Evolutionary conservation across 2,888 invertebrate species (phyloP).

Genomic region (Coelopa pilipes): DNA sequence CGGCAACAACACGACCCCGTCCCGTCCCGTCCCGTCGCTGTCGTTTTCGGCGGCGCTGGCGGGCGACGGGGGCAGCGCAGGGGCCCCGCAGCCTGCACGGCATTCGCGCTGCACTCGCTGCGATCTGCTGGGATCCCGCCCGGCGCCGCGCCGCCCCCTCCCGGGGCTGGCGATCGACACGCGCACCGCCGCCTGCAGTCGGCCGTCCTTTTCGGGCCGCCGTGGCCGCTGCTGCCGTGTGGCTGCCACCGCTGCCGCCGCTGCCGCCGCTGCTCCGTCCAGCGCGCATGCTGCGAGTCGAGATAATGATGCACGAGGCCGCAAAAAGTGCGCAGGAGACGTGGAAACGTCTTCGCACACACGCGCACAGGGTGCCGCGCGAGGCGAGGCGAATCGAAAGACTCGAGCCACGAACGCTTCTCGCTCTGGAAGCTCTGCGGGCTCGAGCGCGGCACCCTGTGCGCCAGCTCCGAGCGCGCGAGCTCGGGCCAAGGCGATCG

Average conservation of each 20-base stretch:
- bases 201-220: constrained; percentile 28
- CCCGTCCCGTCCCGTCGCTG: no score
- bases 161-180: constrained; percentile 20
- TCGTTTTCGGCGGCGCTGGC: no score
- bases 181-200: constrained; percentile 31
- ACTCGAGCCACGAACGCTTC: constrained; percentile 13
- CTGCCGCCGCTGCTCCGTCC: not conserved
- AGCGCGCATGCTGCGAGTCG: constrained; percentile 24
- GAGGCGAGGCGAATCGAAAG: not conserved
- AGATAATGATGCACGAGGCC: constrained; percentile 33
- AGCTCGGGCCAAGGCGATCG: not conserved
- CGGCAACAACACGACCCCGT: constrained; percentile 10
- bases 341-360: not conserved
- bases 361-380: constrained; percentile 25
- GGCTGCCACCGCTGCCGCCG: not conserved
- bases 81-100: not conserved
- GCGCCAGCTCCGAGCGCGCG: not conserved
- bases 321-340: constrained; percentile 5
- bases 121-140: not conserved
- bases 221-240: constrained; percentile 3
- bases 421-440: no score
- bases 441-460: constrained; percentile 17
- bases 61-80: not conserved
- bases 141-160: not conserved
- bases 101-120: no score